These are phyloP conservation scores for Sussaba pulchella DNA, from an alignment of 2,888 invertebrate genomes.

Conservation along the genomic window DNA sequence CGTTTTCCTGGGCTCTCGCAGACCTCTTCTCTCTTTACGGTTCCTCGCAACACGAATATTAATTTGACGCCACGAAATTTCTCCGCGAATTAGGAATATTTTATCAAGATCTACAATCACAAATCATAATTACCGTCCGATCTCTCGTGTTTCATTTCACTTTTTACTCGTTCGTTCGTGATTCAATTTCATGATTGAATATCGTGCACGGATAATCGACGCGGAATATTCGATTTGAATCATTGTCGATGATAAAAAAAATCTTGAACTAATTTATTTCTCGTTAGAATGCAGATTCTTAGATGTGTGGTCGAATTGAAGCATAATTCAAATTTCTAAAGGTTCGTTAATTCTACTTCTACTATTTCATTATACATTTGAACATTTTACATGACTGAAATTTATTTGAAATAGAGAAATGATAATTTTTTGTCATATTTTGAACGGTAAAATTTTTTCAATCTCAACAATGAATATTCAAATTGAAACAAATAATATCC, in stretches of 20 bases:
- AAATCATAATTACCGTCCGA: not conserved
- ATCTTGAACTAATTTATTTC: not conserved
- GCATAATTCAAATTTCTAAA: no score
- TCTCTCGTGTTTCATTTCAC: not conserved
- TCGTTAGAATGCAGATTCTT: not conserved
- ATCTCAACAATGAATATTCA: no score
- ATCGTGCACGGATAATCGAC: not conserved
- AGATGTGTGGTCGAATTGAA: no score
- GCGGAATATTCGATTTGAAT: not conserved
- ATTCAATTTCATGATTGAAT: not conserved
- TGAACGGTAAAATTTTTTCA: no score
- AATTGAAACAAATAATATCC: no score
- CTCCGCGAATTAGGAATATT: not conserved
- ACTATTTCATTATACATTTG: no score
- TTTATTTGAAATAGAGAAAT: no score
- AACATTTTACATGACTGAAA: no score
- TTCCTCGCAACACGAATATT: not conserved
- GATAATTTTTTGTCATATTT: no score
- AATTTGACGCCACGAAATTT: not conserved
- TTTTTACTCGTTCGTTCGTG: not conserved
- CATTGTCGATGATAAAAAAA: not conserved
- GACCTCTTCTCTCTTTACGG: constrained; percentile 15
- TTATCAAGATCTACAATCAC: not conserved
- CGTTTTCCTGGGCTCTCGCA: constrained; percentile 13
- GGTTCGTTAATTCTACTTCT: no score